Conservation (phyloP, 2,797 vertebrate genomes). For the Muraenolepis orangiensis region DNA sequence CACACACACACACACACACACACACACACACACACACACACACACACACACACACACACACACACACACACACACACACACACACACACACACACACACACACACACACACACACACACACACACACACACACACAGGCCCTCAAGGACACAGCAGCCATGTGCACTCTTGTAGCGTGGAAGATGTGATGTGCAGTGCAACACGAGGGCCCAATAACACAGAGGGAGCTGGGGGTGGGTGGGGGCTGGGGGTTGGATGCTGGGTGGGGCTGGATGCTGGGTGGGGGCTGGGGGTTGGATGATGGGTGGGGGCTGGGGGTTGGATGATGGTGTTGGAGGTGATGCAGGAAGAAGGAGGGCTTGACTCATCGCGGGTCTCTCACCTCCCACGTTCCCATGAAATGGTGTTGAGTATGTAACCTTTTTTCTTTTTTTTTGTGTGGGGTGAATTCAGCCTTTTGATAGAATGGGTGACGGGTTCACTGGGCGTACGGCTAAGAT, state of each 20-base stretch:
- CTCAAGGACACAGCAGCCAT: not conserved
- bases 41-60: too few species aligned
- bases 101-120: too few species aligned
- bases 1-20: too few species aligned
- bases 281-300: too few species aligned
- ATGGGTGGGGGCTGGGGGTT: not conserved
- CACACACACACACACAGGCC: too few species aligned
- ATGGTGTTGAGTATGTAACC: constrained; percentile 34
- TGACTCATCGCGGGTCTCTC: constrained; percentile 48
- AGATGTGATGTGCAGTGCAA: not conserved
- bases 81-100: too few species aligned
- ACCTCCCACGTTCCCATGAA: constrained; percentile 57
- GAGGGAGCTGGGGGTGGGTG: not conserved
- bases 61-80: too few species aligned
- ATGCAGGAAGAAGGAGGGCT: not conserved
- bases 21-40: too few species aligned
- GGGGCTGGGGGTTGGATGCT: not conserved
- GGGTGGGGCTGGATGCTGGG: too few species aligned
- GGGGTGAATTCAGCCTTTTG: not conserved
- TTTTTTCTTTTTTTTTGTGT: too few species aligned
- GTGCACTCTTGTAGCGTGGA: not conserved
- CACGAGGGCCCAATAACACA: not conserved
- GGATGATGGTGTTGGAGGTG: too few species aligned
- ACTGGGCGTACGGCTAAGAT: not conserved
- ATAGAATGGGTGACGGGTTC: not conserved